Percentiles rank a stretch among this genome's conserved stretches.
phyloP scores from a whole-genome alignment of 2,113 vertebrate species.

The Mionectes macconnelli region DNA sequence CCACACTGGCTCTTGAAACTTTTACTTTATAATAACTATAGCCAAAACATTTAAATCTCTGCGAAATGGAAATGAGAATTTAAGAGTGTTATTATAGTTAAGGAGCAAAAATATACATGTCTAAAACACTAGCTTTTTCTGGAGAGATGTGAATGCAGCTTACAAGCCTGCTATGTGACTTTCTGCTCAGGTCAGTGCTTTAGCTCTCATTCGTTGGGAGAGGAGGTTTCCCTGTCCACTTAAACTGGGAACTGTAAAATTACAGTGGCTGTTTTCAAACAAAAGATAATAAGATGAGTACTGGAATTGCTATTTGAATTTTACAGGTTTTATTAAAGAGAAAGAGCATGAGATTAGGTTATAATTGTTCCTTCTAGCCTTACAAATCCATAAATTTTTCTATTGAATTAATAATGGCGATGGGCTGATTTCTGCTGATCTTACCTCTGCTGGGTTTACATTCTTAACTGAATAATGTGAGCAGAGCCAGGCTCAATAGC shows the following conservation, averaged over 20 bases:
- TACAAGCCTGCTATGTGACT: not conserved
- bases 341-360: not conserved
- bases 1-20: not conserved
- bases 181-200: not conserved
- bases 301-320: not conserved
- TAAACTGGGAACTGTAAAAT: not conserved
- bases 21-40: not conserved
- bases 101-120: not conserved
- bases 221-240: not conserved
- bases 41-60: not conserved
- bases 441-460: not conserved
- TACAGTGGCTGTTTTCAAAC: not conserved
- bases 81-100: not conserved
- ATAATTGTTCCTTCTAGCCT: slow-evolving; percentile 1
- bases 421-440: slow-evolving; percentile 20
- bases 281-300: not conserved
- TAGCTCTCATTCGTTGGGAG: not conserved
- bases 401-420: slow-evolving; percentile 39
- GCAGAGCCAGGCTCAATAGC: not conserved
- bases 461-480: slow-evolving; percentile 26
- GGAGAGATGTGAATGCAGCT: not conserved
- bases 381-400: slow-evolving; percentile 28
- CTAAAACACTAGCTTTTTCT: not conserved
- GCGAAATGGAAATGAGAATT: not conserved
- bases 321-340: not conserved